These are phyloP conservation scores for Eilema caniola DNA, from an alignment of 2,888 invertebrate genomes.

Conservation along the genomic window DNA sequence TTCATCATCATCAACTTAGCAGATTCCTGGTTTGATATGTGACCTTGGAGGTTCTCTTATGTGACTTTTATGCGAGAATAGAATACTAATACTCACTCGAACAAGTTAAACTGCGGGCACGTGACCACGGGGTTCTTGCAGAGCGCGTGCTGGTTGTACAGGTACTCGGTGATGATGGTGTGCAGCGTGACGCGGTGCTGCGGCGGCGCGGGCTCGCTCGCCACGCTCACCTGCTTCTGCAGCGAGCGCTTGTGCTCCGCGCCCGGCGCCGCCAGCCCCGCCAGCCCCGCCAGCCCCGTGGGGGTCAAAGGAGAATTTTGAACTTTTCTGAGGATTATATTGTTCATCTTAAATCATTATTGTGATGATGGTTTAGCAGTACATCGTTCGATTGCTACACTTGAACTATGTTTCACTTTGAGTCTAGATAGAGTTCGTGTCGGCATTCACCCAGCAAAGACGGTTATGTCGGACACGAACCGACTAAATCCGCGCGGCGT, in stretches of 20 bases:
- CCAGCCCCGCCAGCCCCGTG: not conserved
- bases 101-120: constrained; percentile 98
- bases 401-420: too few relatives aligned
- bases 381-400: too few relatives aligned
- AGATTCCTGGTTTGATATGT: too few relatives aligned
- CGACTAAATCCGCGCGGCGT: too few relatives aligned
- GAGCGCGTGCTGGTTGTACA: constrained; percentile 98
- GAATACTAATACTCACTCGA: constrained; percentile 89
- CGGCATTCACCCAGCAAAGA: too few relatives aligned
- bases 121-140: constrained; percentile 99
- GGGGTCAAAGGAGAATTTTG: constrained; percentile 51
- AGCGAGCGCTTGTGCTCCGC: constrained; percentile 78
- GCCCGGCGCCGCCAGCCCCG: constrained; percentile 32
- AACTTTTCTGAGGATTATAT: constrained; percentile 64
- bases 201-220: constrained; percentile 67
- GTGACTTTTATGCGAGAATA: too few relatives aligned
- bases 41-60: too few relatives aligned
- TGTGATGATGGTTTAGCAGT: too few relatives aligned
- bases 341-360: too few relatives aligned
- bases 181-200: constrained; percentile 90
- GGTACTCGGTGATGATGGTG: constrained; percentile 98
- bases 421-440: too few relatives aligned
- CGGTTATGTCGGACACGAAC: too few relatives aligned
- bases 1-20: too few relatives aligned
- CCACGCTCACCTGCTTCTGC: constrained; percentile 81